Base-by-base conservation (phyloP, 2,888 invertebrate species). In the Adineta ricciae region DNA sequence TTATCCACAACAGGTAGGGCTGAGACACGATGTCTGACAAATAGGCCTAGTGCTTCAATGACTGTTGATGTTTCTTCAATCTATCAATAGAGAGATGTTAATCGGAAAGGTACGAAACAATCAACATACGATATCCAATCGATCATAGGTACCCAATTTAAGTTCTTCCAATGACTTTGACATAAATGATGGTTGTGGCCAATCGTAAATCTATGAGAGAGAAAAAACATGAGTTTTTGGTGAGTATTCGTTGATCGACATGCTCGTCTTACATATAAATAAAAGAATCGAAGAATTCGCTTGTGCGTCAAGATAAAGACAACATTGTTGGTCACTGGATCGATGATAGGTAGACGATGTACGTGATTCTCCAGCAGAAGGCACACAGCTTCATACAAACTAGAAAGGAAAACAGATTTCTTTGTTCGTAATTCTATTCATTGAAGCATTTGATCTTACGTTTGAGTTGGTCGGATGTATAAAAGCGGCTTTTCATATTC, bases 271-370 rank as follows among this genome's bases (percentile, higher is more conserved):
- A 98, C 97, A 92, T 97, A 98, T 91, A 98, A 93, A 92, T 97
- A 97, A 88, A 99, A 93, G 92, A 97, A 99, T 91, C 97, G 94
- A 88, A 99, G 93, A 91, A 99, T 97, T 91, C 98, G 93, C 92
- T 98, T 98, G 92, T 98, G 97, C 84, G 98, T 99, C 89, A 99
- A 93, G 91, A 99, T 97, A 92, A 97, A 97, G 87, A 99, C 93
- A 88, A 97, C 97, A 91, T 97, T 96, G 89, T 97, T 97, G 64
- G 96, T 96, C 86, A 94, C 93, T 84, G 94, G 94, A 92, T 98
- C 97, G 89, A 99, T 95, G 89, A 99, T 96, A 88, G 98, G 98
- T 91, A 99, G 93, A 90, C 98, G 93, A 92, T 98, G 98, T 89
- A 98, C 97, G 91, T 96, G 94, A 91, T 96, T 96, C 89, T 94